Evolutionary conservation across 2,888 invertebrate genomes (phyloP).

Genomic region (Xylota segnis): DNA sequence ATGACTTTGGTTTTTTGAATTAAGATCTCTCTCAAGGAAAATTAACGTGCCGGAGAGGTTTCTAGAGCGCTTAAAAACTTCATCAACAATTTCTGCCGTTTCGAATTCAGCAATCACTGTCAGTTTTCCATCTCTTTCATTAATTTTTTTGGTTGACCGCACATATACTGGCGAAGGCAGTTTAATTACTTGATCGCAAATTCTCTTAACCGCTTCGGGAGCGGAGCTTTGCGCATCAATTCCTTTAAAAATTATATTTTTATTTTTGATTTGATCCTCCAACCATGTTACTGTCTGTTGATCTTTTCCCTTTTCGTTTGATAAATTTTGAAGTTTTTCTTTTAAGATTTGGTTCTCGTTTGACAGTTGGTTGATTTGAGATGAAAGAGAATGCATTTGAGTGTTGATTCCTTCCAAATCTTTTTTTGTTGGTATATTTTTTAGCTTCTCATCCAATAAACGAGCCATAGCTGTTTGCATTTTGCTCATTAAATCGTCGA

Average conservation of each 20-base stretch:
- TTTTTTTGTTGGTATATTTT: neutral
- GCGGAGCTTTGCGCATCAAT: too few species aligned
- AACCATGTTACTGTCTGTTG: constrained; percentile 7
- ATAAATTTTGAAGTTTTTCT: constrained; percentile 1
- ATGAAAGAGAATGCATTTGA: neutral
- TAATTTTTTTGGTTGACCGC: too few species aligned
- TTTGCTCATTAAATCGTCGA: too few species aligned
- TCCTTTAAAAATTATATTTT: neutral
- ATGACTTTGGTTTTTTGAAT: constrained; percentile 1
- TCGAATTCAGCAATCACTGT: too few species aligned
- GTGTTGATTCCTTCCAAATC: constrained; percentile 1
- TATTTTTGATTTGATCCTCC: neutral
- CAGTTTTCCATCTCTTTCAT: too few species aligned
- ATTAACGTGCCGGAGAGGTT: neutral
- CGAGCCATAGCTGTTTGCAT: too few species aligned
- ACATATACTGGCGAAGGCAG: too few species aligned
- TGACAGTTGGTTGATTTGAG: constrained; percentile 5
- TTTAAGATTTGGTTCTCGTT: constrained; percentile 11
- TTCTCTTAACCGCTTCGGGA: too few species aligned
- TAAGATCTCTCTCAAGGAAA: constrained; percentile 5
- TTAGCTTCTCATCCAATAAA: too few species aligned
- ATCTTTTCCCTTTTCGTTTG: constrained; percentile 9
- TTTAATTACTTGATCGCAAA: too few species aligned
- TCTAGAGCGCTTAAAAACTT: too few species aligned
- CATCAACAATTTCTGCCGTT: too few species aligned